Evolutionary conservation across 1,140 invertebrate genomes (phyloP).

Genomic region (Asobara japonica): DNA sequence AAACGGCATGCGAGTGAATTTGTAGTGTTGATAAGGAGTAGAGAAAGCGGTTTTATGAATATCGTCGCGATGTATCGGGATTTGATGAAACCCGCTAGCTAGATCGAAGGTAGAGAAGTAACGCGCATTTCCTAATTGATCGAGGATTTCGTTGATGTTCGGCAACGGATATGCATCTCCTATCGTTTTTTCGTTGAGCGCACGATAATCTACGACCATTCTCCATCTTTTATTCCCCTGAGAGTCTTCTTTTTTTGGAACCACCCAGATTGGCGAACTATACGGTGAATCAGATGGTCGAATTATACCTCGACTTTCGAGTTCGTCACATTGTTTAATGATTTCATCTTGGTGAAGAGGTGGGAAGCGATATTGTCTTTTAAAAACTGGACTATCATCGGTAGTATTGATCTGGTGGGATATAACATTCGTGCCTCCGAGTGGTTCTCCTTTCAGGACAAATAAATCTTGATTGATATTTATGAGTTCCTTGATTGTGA

Average conservation of each 20-base stretch:
- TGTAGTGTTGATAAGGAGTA: too few relatives aligned
- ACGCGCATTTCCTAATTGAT: neutral
- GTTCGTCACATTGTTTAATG: constrained; percentile 1
- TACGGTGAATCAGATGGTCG: neutral
- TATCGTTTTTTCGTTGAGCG: constrained; percentile 6
- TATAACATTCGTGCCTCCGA: neutral
- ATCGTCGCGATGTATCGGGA: constrained; percentile 3
- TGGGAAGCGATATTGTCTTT: constrained; percentile 25
- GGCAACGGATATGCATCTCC: constrained; percentile 16
- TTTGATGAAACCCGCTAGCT: constrained; percentile 16
- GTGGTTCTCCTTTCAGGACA: neutral
- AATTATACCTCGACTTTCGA: constrained; percentile 16
- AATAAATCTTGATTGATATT: neutral
- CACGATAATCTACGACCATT: constrained; percentile 6
- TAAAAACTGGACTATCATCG: neutral
- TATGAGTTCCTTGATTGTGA: neutral
- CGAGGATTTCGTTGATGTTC: too few relatives aligned
- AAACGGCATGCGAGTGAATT: too few relatives aligned
- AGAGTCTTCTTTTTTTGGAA: constrained; percentile 12
- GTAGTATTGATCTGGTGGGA: neutral
- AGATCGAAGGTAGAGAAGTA: constrained; percentile 11
- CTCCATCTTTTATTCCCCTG: constrained; percentile 14
- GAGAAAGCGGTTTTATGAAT: too few relatives aligned
- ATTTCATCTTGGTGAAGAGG: constrained; percentile 5
- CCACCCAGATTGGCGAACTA: constrained; percentile 1